Conservation (phyloP, 2,113 vertebrate genomes). For the Ptilonorhynchus violaceus region DNA sequence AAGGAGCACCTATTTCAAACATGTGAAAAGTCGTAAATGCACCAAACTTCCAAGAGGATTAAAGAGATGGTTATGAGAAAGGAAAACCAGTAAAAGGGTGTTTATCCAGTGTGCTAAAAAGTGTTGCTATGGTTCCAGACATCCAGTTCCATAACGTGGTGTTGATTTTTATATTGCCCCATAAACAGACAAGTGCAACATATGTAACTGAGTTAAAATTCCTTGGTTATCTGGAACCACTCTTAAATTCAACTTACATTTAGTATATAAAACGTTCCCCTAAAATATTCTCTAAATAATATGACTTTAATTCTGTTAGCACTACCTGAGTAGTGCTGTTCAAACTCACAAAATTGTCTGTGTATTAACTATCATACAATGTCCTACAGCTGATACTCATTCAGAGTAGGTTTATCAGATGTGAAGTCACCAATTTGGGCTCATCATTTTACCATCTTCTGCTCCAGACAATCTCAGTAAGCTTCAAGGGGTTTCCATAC, state of each 20-base stretch:
- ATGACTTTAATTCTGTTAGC: not conserved
- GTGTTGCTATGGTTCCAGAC: not conserved
- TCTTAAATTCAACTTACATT: not conserved
- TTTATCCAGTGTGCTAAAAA: not conserved
- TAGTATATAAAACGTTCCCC: not conserved
- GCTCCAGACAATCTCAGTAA: not conserved
- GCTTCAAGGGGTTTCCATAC: not conserved
- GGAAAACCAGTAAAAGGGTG: not conserved
- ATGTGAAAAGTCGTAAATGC: not conserved
- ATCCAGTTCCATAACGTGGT: not conserved
- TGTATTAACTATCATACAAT: not conserved
- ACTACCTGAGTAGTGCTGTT: not conserved
- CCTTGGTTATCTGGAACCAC: not conserved
- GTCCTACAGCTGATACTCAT: not conserved
- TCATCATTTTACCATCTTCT: not conserved
- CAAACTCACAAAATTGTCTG: not conserved
- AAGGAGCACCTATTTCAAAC: not conserved
- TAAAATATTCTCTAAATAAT: not conserved
- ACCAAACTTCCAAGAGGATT: not conserved
- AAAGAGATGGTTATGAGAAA: not conserved
- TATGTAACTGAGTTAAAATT: not conserved
- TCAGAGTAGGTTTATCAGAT: not conserved
- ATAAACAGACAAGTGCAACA: not conserved
- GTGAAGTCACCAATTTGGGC: not conserved
- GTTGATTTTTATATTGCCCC: not conserved